Conservation (phyloP, 2,888 invertebrate species). For the Aporophyla lueneburgensis region DNA sequence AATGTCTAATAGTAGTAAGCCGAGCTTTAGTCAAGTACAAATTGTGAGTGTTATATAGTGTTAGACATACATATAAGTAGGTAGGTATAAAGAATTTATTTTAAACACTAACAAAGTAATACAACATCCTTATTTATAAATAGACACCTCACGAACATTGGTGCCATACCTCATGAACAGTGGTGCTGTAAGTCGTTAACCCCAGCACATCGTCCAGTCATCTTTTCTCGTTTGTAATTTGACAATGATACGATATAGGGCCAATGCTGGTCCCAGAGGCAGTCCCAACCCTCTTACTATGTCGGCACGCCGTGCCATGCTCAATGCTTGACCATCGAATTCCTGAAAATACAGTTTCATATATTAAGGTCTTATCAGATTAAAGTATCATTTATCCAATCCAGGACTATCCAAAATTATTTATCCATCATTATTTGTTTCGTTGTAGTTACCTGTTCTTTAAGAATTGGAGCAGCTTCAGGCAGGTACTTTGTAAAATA, state of each 20-base stretch:
- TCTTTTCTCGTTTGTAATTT: conserved; percentile 95
- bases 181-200: conserved; percentile 79
- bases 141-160: conserved; percentile 1
- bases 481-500: conserved; percentile 95
- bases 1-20: not conserved
- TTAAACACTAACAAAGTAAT: not conserved
- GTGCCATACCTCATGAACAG: conserved; percentile 8
- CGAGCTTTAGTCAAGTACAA: too few relatives aligned
- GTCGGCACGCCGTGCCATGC: conserved; percentile 96
- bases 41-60: not conserved
- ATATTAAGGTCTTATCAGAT: not conserved
- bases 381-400: not conserved
- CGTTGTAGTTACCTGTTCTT: conserved; percentile 92
- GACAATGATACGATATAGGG: conserved; percentile 95
- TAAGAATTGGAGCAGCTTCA: conserved; percentile 95
- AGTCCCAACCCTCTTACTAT: conserved; percentile 95
- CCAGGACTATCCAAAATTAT: not conserved
- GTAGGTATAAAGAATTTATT: conserved; percentile 34
- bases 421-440: not conserved
- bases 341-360: conserved; percentile 90
- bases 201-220: conserved; percentile 94
- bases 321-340: conserved; percentile 97
- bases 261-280: conserved; percentile 96
- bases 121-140: conserved; percentile 28
- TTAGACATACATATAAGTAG: not conserved